These are phyloP conservation scores for Osmerus mordax DNA, from an alignment of 2,113 vertebrate species.

Conservation along the genomic window DNA sequence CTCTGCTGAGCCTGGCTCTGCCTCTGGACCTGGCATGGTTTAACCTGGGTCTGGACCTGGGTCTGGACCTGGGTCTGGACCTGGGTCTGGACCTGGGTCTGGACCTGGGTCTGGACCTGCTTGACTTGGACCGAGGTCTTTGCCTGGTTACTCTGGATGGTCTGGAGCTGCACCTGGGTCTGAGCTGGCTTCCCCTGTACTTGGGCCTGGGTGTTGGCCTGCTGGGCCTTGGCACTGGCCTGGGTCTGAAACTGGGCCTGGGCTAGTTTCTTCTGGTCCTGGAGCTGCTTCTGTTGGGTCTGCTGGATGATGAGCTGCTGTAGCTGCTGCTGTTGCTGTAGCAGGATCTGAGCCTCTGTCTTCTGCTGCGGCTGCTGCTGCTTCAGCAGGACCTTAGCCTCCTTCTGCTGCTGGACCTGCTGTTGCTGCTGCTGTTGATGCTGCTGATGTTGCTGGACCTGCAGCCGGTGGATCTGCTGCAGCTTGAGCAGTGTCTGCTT, in stretches of 20 bases:
- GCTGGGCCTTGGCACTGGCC: neutral
- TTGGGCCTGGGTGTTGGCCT: neutral
- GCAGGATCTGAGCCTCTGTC: constrained; percentile 50
- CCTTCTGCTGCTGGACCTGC: constrained; percentile 40
- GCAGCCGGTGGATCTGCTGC: constrained; percentile 69
- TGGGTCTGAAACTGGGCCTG: neutral
- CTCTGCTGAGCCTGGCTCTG: constrained; percentile 11
- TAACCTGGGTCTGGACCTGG: constrained; percentile 50
- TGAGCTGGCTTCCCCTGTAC: neutral
- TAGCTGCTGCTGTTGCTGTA: constrained; percentile 61
- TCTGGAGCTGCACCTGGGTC: neutral
- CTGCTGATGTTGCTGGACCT: constrained; percentile 47
- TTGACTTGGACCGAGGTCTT: constrained; percentile 41
- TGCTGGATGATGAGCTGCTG: constrained; percentile 68
- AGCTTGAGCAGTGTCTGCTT: constrained; percentile 68
- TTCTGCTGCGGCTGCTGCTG: constrained; percentile 5
- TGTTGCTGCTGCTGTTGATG: constrained; percentile 44
- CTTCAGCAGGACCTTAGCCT: neutral
- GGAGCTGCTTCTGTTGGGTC: constrained; percentile 62
- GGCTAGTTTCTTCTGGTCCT: constrained; percentile 47
- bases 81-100: constrained; percentile 52
- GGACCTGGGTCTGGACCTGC: constrained; percentile 31
- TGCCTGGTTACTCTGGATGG: neutral
- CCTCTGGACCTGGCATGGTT: constrained; percentile 52
- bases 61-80: constrained; percentile 53